Percentiles rank a stretch among this genome's conserved stretches.
phyloP scores from a whole-genome alignment of 2,113 vertebrate species.

The Mirounga angustirostris region DNA sequence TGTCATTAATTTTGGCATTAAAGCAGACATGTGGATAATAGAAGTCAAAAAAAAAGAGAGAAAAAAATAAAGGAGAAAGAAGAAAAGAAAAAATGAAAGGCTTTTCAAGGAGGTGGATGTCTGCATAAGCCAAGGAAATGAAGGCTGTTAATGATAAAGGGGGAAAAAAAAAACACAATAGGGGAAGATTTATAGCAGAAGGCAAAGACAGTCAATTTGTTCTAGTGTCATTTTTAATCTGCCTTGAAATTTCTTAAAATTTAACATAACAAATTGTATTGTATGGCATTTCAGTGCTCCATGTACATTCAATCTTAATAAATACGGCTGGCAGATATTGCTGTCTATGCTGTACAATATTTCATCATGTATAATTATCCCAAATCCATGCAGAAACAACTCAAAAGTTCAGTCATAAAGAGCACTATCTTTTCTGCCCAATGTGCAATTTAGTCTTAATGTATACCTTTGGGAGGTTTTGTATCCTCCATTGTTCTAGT shows the following conservation, averaged over 20 bases:
- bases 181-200: background rate
- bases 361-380: conserved; percentile 24
- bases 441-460: conserved; percentile 24
- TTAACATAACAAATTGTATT: conserved; percentile 35
- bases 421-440: background rate
- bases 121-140: conserved; percentile 29
- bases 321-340: conserved; percentile 13
- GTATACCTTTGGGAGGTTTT: background rate
- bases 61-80: background rate
- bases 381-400: conserved; percentile 54
- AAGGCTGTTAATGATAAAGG: conserved; percentile 12
- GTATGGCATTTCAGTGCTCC: conserved; percentile 19
- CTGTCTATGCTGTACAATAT: conserved; percentile 12
- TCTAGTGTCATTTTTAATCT: background rate
- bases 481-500: background rate
- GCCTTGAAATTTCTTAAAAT: conserved; percentile 59
- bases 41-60: background rate
- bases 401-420: conserved; percentile 28
- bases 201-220: background rate
- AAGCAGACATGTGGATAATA: conserved; percentile 57
- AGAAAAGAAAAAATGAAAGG: background rate
- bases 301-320: conserved; percentile 25
- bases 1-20: conserved; percentile 63
- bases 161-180: background rate
- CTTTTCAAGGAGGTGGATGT: background rate